phyloP scores from a whole-genome alignment of 1,140 invertebrate species.

The Platyura marginata region DNA sequence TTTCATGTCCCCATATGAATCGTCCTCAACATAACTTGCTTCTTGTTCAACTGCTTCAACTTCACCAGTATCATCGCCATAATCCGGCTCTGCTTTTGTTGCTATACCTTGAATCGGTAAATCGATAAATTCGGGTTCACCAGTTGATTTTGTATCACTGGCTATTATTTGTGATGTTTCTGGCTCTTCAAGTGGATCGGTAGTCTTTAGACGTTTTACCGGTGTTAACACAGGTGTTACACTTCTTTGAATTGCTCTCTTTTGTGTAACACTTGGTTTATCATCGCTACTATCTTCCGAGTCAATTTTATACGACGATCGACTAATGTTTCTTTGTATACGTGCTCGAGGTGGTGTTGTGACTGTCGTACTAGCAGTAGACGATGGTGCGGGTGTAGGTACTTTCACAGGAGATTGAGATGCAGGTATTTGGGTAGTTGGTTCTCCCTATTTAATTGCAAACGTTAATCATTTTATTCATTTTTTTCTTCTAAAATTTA shows the following conservation, averaged over 20 bases:
- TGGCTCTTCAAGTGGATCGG: constrained; percentile 9
- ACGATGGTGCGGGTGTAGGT: constrained; percentile 10
- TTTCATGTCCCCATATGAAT: constrained; percentile 23
- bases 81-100: constrained; percentile 25
- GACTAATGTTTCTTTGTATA: constrained; percentile 1
- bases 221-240: constrained; percentile 6
- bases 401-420: constrained; percentile 8
- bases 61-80: constrained; percentile 20
- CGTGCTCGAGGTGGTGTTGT: constrained; percentile 8
- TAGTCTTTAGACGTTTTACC: constrained; percentile 8
- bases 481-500: background rate
- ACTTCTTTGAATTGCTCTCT: background rate
- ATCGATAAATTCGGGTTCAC: constrained; percentile 20
- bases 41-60: constrained; percentile 16
- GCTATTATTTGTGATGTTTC: constrained; percentile 10
- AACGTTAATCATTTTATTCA: too few relatives aligned
- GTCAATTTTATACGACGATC: constrained; percentile 17
- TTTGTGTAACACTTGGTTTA: constrained; percentile 10
- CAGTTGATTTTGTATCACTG: constrained; percentile 7
- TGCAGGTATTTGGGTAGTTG: constrained; percentile 3
- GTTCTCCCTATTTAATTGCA: too few relatives aligned
- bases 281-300: constrained; percentile 21
- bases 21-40: constrained; percentile 24
- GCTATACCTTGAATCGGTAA: constrained; percentile 19
- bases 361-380: constrained; percentile 9